Evolutionary conservation across 1,140 invertebrate genomes (phyloP), one percentile per base, ranked within the genome.

Genomic region (Lucilia cuprina): DNA sequence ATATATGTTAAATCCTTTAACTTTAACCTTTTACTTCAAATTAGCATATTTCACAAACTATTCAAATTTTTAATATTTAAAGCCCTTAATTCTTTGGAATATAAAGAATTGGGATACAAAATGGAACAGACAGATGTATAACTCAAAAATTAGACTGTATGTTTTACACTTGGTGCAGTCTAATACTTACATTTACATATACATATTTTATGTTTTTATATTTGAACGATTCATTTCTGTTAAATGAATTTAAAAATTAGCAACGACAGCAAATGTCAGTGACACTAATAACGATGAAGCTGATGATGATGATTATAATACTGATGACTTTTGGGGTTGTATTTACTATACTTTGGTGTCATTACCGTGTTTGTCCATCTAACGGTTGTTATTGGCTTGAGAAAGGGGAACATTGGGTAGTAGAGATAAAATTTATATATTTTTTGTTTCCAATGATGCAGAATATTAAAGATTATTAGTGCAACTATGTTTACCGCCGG

Each of bases 231-330:
- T 13, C 50, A 14, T 78, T n/a, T 78, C 19, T 78, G 75, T 78
- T 78, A 47, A 78, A 78, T 47, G 75, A 78, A 78, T 78, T 78
- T 41, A 8, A 78, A 78, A 78, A 78, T 78, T 78, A 78, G 34
- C 75, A 78, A 78, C 34, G 75, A 78, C 75, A 78, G 75, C 75
- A 78, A 78, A 78, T 78, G 75, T 47, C 75, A 78, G 35, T 78
- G 75, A 78, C 35, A 78, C 35, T 78, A 47, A 78, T 75, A 14
- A 35, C 34, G 74, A 75, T 34, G 30, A 74, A 74, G 21, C n/a
- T 75, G 30, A 17, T 75, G n/a, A 10, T 75, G 74, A 34, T 75
- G 25, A 30, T 75, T n/a, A 75, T 75, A 21, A 75, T 75, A 14
- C 21, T 75, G 30, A 75, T 75, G 74, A 75, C 74, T 75, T 34